These are phyloP conservation scores for Malurus alboscapulatus DNA, from an alignment of 2,113 vertebrate species.

Conservation along the genomic window DNA sequence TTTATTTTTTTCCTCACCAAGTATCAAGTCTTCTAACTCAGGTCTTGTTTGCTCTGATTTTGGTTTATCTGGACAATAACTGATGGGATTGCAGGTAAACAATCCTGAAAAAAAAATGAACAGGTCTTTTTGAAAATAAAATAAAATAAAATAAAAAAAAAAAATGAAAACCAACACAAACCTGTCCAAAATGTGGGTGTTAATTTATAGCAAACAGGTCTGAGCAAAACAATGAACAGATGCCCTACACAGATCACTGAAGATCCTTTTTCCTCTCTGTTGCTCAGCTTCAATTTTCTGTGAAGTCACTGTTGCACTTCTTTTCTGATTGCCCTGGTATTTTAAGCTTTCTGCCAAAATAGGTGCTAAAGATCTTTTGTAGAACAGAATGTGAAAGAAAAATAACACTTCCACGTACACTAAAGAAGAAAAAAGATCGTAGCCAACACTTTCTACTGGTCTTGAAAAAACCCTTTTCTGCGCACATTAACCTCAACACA, in stretches of 20 bases:
- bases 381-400: slow-evolving; percentile 30
- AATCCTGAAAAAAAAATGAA: neutral
- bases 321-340: slow-evolving; percentile 20
- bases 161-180: neutral
- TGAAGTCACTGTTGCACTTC: slow-evolving; percentile 23
- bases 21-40: neutral
- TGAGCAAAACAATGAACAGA: neutral
- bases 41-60: neutral
- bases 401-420: neutral
- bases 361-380: slow-evolving; percentile 30
- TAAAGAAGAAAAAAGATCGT: neutral
- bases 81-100: neutral
- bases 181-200: neutral
- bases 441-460: neutral
- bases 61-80: neutral
- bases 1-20: neutral
- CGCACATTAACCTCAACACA: neutral
- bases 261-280: neutral
- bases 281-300: slow-evolving; percentile 26
- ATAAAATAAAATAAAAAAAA: neutral
- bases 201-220: neutral
- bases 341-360: slow-evolving; percentile 30
- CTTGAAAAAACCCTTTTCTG: neutral
- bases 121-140: neutral
- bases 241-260: neutral